Percentiles rank a stretch among this genome's conserved stretches.
These are phyloP conservation scores for Antechinus flavipes DNA, from an alignment of 2,113 vertebrate species.

Conservation along the genomic window DNA sequence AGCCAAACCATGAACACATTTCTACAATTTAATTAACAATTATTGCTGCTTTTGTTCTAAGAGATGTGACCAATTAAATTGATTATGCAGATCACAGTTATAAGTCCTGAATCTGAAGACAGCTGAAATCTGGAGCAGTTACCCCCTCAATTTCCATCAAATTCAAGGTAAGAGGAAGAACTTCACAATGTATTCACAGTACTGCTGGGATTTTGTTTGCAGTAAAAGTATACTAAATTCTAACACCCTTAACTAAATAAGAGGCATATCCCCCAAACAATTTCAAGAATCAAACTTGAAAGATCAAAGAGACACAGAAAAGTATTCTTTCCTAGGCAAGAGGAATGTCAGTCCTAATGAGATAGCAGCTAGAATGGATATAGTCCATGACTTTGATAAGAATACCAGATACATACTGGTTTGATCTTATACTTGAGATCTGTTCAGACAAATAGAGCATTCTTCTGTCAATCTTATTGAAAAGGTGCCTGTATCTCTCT, in stretches of 20 bases:
- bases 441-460: constrained; percentile 40
- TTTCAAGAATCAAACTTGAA: background rate
- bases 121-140: constrained; percentile 18
- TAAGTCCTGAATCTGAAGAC: background rate
- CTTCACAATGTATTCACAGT: background rate
- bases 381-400: constrained; percentile 16
- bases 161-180: constrained; percentile 24
- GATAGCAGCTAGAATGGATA: constrained; percentile 10
- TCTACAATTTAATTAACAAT: constrained; percentile 54
- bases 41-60: constrained; percentile 53
- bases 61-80: constrained; percentile 56
- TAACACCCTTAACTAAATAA: background rate
- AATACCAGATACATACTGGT: constrained; percentile 39
- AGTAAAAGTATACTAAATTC: background rate
- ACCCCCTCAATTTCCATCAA: background rate
- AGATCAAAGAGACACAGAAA: background rate
- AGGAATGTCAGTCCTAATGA: constrained; percentile 40
- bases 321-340: constrained; percentile 1
- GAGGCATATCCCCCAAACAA: background rate
- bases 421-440: constrained; percentile 32
- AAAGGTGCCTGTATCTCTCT: background rate
- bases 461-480: constrained; percentile 59
- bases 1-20: constrained; percentile 33
- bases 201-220: background rate
- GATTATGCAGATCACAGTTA: constrained; percentile 37